These are phyloP conservation scores for Pelecanoides urinatrix DNA, from an alignment of 2,113 vertebrate species.

Conservation along the genomic window DNA sequence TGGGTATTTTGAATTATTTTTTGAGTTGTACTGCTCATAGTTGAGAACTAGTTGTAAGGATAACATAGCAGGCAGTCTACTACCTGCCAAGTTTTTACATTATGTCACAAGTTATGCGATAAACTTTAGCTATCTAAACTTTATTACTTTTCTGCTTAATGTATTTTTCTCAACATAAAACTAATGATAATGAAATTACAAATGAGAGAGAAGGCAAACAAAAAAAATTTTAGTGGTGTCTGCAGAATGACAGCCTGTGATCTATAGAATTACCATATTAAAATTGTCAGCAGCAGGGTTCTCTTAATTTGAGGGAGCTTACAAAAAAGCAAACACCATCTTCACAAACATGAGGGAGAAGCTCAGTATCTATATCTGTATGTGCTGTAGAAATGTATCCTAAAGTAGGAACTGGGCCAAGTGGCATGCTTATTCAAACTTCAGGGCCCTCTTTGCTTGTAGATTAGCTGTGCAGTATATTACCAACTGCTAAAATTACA, in stretches of 20 bases:
- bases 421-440: not conserved
- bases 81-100: not conserved
- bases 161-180: not conserved
- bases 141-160: not conserved
- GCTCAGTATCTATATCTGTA: accelerated
- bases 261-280: not conserved
- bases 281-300: not conserved
- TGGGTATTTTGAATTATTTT: not conserved
- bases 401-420: not conserved
- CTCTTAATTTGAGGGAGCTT: not conserved
- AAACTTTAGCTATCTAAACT: not conserved
- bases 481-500: not conserved
- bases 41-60: not conserved
- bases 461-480: not conserved
- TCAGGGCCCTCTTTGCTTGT: not conserved
- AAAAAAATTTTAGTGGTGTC: not conserved
- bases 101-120: not conserved
- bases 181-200: not conserved
- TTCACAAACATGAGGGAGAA: not conserved
- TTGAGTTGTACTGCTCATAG: not conserved
- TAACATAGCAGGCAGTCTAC: not conserved
- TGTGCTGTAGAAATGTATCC: not conserved
- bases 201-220: not conserved
- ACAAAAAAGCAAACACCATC: not conserved
- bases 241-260: not conserved